Percentiles rank a stretch among this genome's conserved stretches.
These are phyloP conservation scores for Pachydiplax longipennis DNA, from an alignment of 2,888 invertebrate genomes.

Conservation along the genomic window DNA sequence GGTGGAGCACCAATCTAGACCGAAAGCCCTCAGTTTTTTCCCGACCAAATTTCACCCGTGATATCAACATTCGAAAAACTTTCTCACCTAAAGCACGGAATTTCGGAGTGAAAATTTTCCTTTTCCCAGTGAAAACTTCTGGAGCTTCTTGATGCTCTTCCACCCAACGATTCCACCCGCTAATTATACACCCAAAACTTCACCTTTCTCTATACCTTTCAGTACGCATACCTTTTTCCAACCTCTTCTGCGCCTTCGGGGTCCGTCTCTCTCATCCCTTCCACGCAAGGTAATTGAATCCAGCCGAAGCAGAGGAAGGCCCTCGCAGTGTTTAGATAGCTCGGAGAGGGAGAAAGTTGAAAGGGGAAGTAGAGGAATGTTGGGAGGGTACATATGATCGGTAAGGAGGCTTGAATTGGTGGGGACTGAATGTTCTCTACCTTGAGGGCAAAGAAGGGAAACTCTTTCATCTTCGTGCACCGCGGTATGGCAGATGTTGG, in stretches of 20 bases:
- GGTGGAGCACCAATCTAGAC: no score
- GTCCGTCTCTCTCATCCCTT: neutral
- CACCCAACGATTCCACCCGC: neutral
- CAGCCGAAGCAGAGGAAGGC: neutral
- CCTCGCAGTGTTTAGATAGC: neutral
- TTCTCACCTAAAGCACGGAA: slow-evolving; percentile 30
- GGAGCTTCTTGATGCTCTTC: neutral
- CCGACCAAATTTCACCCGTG: neutral
- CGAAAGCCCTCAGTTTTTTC: neutral
- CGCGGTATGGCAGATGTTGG: neutral
- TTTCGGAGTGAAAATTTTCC: neutral
- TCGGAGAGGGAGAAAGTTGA: neutral
- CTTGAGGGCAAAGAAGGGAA: neutral
- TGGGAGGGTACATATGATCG: neutral
- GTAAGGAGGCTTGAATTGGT: neutral
- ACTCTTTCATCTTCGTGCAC: neutral
- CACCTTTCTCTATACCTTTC: neutral
- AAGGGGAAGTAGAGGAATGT: neutral
- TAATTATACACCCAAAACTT: slow-evolving; percentile 28
- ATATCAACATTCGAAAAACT: slow-evolving; percentile 25
- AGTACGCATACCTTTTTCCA: neutral
- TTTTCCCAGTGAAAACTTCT: neutral
- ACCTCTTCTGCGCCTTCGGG: neutral
- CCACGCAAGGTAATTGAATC: slow-evolving; percentile 29
- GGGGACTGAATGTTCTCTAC: neutral